Conservation (phyloP, 2,113 vertebrate genomes). For the Pleuronectes platessa region DNA sequence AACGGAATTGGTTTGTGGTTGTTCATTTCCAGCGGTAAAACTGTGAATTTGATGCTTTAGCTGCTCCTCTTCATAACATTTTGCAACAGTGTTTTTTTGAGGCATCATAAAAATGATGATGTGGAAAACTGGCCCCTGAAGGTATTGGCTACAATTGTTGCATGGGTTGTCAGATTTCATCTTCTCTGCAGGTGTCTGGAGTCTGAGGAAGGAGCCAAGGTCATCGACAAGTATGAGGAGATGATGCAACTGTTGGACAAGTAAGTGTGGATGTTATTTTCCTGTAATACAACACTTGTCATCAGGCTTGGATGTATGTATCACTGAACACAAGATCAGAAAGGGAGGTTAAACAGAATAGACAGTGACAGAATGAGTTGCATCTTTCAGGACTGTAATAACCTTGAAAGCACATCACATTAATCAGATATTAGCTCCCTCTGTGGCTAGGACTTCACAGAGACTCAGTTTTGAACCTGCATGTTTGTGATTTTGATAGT, state of each 20-base stretch:
- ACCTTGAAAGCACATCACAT: constrained; percentile 11
- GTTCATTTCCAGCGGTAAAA: not conserved
- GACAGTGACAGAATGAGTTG: not conserved
- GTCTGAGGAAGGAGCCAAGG: constrained; percentile 79
- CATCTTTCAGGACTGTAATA: constrained; percentile 10
- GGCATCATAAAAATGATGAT: constrained; percentile 21
- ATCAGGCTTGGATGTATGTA: constrained; percentile 20
- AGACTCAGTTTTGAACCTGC: constrained; percentile 11
- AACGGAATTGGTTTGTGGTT: not conserved
- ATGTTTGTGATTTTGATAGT: constrained; percentile 50
- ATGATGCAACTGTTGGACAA: constrained; percentile 86
- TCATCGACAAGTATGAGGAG: constrained; percentile 89
- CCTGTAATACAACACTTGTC: constrained; percentile 2
- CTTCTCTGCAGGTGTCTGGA: constrained; percentile 85
- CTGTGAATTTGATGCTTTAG: not conserved
- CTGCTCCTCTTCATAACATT: not conserved
- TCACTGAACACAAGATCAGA: constrained; percentile 36
- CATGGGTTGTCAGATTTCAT: constrained; percentile 10
- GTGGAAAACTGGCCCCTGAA: constrained; percentile 3
- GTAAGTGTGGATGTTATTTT: constrained; percentile 69
- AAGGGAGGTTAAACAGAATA: constrained; percentile 29
- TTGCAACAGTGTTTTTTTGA: constrained; percentile 24
- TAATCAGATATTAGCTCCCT: not conserved
- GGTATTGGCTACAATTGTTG: no score
- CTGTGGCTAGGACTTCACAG: constrained; percentile 12